Percentiles rank a stretch among this genome's conserved stretches.
Conservation (phyloP, 2,797 vertebrate species). For the Botia kubotai region DNA sequence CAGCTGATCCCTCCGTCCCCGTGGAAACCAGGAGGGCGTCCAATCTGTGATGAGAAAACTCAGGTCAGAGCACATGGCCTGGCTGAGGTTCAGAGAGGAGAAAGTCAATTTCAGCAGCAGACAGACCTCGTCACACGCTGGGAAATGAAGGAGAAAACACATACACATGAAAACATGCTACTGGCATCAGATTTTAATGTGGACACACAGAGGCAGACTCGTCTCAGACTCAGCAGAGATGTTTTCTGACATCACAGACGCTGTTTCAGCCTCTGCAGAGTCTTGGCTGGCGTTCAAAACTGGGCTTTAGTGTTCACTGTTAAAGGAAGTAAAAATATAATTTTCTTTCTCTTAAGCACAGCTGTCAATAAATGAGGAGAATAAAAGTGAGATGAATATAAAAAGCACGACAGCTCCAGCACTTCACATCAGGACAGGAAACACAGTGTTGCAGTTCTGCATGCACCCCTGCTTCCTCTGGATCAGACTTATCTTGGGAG, state of each 20-base stretch:
- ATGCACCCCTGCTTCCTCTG: conserved; percentile 51
- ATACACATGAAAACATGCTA: conserved; percentile 16
- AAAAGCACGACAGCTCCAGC: conserved; percentile 13
- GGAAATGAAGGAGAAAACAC: neutral
- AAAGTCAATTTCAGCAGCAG: conserved; percentile 24
- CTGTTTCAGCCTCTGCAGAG: conserved; percentile 42
- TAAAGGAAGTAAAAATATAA: conserved; percentile 15
- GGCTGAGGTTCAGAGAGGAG: neutral
- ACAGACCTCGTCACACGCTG: neutral
- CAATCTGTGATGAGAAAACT: conserved; percentile 28
- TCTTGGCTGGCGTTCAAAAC: conserved; percentile 22
- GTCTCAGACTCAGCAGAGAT: neutral
- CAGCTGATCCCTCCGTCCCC: conserved; percentile 27
- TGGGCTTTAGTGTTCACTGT: conserved; percentile 25
- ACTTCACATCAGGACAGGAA: conserved; percentile 54
- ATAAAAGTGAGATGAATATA: conserved; percentile 17
- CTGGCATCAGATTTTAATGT: neutral
- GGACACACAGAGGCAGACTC: neutral
- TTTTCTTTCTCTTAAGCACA: conserved; percentile 30
- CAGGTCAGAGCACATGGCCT: conserved; percentile 15
- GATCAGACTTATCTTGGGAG: conserved; percentile 54
- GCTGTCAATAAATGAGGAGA: conserved; percentile 26
- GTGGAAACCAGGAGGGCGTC: conserved; percentile 8
- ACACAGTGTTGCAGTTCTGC: conserved; percentile 52
- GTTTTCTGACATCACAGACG: conserved; percentile 14